Evolutionary conservation across 2,888 invertebrate species (phyloP), one percentile per base, ranked within the genome.

Genomic region (Ommatoiulus sabulosus): DNA sequence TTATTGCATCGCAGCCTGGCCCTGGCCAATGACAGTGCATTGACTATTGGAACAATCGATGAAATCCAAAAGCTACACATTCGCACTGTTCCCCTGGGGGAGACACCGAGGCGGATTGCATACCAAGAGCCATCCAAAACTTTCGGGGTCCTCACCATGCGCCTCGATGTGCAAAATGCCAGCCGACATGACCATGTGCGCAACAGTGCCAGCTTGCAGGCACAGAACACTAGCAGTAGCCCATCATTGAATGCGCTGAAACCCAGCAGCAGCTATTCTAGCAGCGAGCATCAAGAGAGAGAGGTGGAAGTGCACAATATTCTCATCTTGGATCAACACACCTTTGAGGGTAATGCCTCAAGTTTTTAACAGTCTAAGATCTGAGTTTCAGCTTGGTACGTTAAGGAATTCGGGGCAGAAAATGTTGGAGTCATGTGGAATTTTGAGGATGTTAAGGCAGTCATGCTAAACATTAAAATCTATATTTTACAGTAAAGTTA

Each of bases 21-120:
- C 8, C 93, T 98, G 90, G 97, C 97, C 0, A 98, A 97, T 35
- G 97, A 97, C 92, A 96, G 95, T 90, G 96, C 96, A 3, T 95
- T 98, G 2, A 97, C 98, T 0, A 97, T 99, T 92, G 99, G 99
- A 90, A 98, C 98, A 0, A 99, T 99, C 91, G 99, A 99, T 93
- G 99, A 99, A 93, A 99, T 99, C 90, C 99, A 99, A 93, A 99
- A 99, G 92, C 93, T 99, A 24, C 99, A 99, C 93, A 99, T 99
- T 91, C 94, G 99, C 89, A 98, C 98, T 0, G 97, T 99, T 35
- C 97, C 97, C 0, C 93, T 99, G 0, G 97, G 97, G 0, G 99
- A 99, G 93, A 97, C 98, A 0, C 98, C 99, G 0, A 94, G 98
- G 88, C 94, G 99, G 89, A 98, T 99, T 91, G 97, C 98, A 0